Conservation (phyloP, 1,140 invertebrate species). For the Nixonia krombeini region DNA sequence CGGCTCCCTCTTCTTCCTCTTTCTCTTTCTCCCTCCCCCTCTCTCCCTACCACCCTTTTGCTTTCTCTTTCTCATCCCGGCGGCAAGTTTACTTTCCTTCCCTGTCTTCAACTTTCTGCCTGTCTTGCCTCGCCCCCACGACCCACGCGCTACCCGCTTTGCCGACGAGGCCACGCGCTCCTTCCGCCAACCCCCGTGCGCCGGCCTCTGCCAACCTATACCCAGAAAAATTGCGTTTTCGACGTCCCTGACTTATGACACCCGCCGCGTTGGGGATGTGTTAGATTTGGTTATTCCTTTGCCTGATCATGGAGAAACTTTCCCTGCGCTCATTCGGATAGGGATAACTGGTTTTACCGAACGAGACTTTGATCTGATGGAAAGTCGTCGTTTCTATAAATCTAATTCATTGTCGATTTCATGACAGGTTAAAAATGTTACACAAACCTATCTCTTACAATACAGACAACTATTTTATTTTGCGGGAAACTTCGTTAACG, state of each 20-base stretch:
- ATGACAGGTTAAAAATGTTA: neutral
- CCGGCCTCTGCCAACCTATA: neutral
- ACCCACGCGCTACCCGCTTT: conserved; percentile 6
- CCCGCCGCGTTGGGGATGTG: conserved; percentile 5
- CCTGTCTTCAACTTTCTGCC: conserved; percentile 41
- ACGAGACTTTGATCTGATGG: too few species aligned
- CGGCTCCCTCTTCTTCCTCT: too few species aligned
- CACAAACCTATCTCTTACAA: too few species aligned
- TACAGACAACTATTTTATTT: too few species aligned
- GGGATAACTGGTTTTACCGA: neutral
- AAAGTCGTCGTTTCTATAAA: too few species aligned
- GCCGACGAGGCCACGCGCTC: conserved; percentile 1
- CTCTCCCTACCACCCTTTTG: too few species aligned
- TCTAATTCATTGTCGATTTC: too few species aligned
- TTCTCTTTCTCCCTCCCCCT: too few species aligned
- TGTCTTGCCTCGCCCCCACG: conserved; percentile 5
- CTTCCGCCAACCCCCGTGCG: neutral
- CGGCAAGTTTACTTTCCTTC: conserved; percentile 43
- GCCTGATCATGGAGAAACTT: too few species aligned
- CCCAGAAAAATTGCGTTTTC: conserved; percentile 29
- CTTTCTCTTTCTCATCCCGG: conserved; percentile 35
- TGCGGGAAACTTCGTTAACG: too few species aligned
- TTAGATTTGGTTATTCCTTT: neutral
- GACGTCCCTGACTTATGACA: conserved; percentile 27
- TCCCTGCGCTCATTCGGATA: too few species aligned